A percentile compares a stretch with the other conserved stretches of the same genome.
Conservation (phyloP, 1,140 invertebrate species). For the Ladona fulva region DNA sequence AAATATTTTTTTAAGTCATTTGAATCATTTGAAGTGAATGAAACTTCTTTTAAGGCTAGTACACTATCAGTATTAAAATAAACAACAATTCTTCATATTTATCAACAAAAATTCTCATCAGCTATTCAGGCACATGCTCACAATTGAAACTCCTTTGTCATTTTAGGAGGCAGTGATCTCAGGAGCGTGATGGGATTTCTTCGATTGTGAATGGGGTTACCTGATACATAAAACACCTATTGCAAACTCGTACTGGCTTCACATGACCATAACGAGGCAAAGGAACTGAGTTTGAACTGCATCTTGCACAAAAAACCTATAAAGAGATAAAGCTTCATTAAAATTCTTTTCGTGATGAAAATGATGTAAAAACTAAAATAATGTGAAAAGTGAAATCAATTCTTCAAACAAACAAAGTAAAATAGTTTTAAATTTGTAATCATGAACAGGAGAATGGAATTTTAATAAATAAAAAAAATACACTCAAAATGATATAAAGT, state of each 20-base stretch:
- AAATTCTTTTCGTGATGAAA: too few relatives aligned
- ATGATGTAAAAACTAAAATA: too few relatives aligned
- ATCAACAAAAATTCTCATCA: background rate
- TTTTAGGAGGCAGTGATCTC: background rate
- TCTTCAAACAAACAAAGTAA: background rate
- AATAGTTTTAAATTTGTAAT: too few relatives aligned
- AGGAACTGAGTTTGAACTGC: conserved; percentile 86
- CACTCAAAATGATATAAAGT: too few relatives aligned
- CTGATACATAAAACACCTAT: conserved; percentile 74
- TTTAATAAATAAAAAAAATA: too few relatives aligned
- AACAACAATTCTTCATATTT: background rate
- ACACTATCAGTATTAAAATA: conserved; percentile 3
- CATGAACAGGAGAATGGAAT: too few relatives aligned
- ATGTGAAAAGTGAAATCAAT: background rate
- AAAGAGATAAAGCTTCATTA: conserved; percentile 18
- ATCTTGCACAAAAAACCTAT: conserved; percentile 88
- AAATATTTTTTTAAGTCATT: background rate
- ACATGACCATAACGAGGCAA: conserved; percentile 83
- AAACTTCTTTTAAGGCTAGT: background rate
- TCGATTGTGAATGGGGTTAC: conserved; percentile 54
- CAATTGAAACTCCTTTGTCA: background rate
- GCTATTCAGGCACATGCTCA: background rate
- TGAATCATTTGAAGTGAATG: background rate
- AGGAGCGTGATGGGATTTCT: conserved; percentile 22
- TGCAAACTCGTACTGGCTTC: conserved; percentile 90